These are phyloP conservation scores for Erebia aethiops DNA, from an alignment of 2,888 invertebrate genomes.

Conservation along the genomic window DNA sequence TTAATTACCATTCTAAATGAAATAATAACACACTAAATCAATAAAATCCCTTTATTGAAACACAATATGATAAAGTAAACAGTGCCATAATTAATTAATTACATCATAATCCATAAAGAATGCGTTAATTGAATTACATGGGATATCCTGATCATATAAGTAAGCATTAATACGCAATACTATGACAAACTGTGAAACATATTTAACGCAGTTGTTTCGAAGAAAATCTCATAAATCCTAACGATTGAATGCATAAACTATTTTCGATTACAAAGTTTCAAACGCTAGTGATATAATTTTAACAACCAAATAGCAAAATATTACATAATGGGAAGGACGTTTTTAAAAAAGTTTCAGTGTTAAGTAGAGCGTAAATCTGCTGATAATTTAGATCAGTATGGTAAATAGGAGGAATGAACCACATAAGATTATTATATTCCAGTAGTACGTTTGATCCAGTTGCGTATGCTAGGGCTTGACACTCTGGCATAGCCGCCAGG, in stretches of 20 bases:
- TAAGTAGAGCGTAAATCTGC: too few relatives aligned
- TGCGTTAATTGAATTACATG: neutral
- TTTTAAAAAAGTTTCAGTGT: neutral
- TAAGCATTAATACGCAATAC: neutral
- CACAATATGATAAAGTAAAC: neutral
- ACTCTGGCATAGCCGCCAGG: conserved; percentile 53
- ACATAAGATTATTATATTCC: conserved; percentile 17
- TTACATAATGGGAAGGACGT: too few relatives aligned
- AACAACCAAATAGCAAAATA: too few relatives aligned
- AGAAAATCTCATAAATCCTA: neutral
- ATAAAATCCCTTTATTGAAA: neutral
- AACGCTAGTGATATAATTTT: too few relatives aligned
- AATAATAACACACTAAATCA: neutral
- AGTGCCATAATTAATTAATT: conserved; percentile 11
- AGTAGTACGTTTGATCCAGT: conserved; percentile 42
- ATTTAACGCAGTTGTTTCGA: neutral
- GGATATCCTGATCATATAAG: neutral
- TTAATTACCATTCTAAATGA: neutral
- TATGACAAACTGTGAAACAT: neutral
- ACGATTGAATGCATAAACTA: neutral
- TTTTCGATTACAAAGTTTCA: too few relatives aligned
- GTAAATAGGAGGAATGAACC: too few relatives aligned
- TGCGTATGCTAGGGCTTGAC: conserved; percentile 31
- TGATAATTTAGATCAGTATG: too few relatives aligned
- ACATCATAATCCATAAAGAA: neutral